Percentiles rank a stretch among this genome's conserved stretches.
Conservation (phyloP, 2,113 vertebrate species). For the Zosterops lateralis region DNA sequence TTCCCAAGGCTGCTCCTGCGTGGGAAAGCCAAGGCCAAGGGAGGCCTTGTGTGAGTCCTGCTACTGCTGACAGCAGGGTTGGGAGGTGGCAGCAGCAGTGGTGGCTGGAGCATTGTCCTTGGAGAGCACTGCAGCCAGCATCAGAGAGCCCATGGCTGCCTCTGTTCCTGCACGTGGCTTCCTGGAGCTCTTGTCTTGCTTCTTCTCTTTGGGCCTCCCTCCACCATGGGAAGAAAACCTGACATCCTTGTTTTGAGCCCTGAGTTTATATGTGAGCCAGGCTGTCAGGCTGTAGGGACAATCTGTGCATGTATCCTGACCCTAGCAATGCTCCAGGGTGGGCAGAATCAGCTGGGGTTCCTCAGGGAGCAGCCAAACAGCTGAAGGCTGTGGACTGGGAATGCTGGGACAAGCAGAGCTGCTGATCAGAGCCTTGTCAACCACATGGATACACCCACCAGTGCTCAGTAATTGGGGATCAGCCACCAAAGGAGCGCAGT, state of each 20-base stretch:
- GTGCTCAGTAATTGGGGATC: fast-evolving
- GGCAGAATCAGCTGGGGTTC: neutral
- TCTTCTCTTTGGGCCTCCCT: neutral
- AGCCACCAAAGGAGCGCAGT: neutral
- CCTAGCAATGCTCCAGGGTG: neutral
- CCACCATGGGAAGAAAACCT: fast-evolving
- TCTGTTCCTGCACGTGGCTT: fast-evolving
- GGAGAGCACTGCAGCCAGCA: neutral
- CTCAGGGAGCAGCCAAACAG: fast-evolving
- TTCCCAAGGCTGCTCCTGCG: neutral
- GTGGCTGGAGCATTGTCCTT: neutral
- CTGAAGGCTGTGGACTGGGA: neutral
- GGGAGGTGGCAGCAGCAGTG: fast-evolving
- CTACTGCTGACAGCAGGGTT: fast-evolving
- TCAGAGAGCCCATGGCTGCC: fast-evolving
- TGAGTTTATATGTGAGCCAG: neutral
- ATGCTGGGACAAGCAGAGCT: neutral
- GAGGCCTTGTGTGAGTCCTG: fast-evolving
- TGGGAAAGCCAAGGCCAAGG: neutral
- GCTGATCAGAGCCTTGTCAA: neutral
- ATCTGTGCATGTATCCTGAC: fast-evolving
- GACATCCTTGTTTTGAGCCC: neutral
- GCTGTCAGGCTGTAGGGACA: neutral
- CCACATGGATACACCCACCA: neutral
- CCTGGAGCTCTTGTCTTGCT: neutral